Base-by-base conservation (phyloP, 2,888 invertebrate genomes). In the Portevinia maculata region DNA sequence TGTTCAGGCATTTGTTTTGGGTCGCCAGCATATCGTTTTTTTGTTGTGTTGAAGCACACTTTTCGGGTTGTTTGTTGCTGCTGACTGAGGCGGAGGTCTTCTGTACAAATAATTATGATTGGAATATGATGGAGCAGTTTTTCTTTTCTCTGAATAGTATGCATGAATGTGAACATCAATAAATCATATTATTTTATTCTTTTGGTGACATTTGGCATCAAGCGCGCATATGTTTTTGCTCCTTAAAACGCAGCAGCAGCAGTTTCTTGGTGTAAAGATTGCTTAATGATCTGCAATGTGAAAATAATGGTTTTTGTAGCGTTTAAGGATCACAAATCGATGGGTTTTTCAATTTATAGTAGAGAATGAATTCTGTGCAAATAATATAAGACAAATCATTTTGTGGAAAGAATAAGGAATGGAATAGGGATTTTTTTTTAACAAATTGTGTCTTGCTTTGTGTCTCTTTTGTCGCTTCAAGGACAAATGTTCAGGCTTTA, bases 131-230 rank as follows among this genome's bases (percentile, higher is more conserved):
- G 75, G 81, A 81, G 75, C 70, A 75, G 69, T 48, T 53, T 52
- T 64, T 32, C 46, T 55, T 15, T 60, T 21, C 41, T 39, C 28
- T 37, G 32, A 55, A 11, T 5, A 17, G 30, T 3, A n/a, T 15
- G 53, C 21, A 60, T 44, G 34, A 46, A 37, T 46, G 17, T 6
- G 17, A 55, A 70, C 59, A 59, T 65, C 78, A 67, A 83, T 83
- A 78, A 78, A 83, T 83, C 83, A 83, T 78, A 71, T 9, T 13
- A 60, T 78, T 64, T 59, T 67, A 24, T n/a, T 37, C 15, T 39
- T 17, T 50, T 71, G 78, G 71, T 83, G 83, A 83, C 83, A 78
- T 55, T 78, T 67, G 78, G 83, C 71, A 71, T 46, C 71, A 78
- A 37, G 60, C 81, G 60, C 81, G 60, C 81, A 81, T 60, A 65